Evolutionary conservation across 2,888 invertebrate species (phyloP).

Genomic region (Heliconius erato): DNA sequence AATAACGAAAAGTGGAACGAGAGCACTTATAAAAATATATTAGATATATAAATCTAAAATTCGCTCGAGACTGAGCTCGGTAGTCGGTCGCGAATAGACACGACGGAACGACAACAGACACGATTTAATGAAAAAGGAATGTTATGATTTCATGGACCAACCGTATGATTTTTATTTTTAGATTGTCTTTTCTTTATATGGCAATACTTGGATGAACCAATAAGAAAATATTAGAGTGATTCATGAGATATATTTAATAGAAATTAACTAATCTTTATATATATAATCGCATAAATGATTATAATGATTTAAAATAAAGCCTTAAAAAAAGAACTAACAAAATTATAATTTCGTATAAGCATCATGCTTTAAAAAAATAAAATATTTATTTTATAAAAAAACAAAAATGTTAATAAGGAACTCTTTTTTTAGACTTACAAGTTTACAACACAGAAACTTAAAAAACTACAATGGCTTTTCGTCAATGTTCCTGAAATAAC

Average conservation of each 20-base stretch:
- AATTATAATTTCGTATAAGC: neutral
- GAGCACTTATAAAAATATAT: slow-evolving; percentile 72
- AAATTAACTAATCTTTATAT: neutral
- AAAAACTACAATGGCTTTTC: too few species aligned
- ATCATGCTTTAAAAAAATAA: too few species aligned
- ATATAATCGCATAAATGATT: too few species aligned
- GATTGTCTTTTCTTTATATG: slow-evolving; percentile 35
- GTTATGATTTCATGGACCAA: slow-evolving; percentile 50
- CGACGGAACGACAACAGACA: slow-evolving; percentile 52
- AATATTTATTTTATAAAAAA: too few species aligned
- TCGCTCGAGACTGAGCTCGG: slow-evolving; percentile 56
- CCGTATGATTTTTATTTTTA: slow-evolving; percentile 47
- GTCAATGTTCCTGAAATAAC: too few species aligned
- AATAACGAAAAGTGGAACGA: slow-evolving; percentile 82
- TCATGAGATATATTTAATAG: too few species aligned
- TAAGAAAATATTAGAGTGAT: slow-evolving; percentile 7
- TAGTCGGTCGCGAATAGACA: slow-evolving; percentile 50
- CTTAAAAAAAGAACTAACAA: neutral
- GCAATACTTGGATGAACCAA: slow-evolving; percentile 44
- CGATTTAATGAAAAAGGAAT: slow-evolving; percentile 53
- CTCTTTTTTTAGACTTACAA: too few species aligned
- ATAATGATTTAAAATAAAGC: too few species aligned
- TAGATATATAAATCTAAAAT: slow-evolving; percentile 73
- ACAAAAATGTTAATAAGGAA: too few species aligned
- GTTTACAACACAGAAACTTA: too few species aligned